A percentile compares a stretch with the other conserved stretches of the same genome.
phyloP scores from a whole-genome alignment of 2,113 vertebrate species.

The Ascaphus truei region DNA sequence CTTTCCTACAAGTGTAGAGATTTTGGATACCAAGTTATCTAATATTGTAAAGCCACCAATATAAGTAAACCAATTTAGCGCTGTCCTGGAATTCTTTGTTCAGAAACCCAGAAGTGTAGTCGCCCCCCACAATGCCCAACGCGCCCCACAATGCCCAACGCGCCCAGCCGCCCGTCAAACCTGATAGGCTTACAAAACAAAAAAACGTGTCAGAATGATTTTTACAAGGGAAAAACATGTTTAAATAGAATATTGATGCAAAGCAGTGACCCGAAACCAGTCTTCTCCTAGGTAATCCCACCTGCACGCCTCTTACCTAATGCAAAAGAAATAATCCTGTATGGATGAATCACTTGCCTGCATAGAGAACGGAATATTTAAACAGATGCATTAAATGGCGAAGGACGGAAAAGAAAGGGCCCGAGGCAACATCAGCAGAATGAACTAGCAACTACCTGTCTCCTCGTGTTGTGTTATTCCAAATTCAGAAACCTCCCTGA shows the following conservation, averaged over 20 bases:
- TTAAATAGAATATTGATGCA: constrained; percentile 7
- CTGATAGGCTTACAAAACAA: too few relatives aligned
- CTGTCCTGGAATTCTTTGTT: too few relatives aligned
- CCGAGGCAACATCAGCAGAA: constrained; percentile 23
- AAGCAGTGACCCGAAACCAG: constrained; percentile 1
- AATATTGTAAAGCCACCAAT: too few relatives aligned
- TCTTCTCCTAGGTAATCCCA: constrained; percentile 8
- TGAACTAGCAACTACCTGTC: constrained; percentile 40
- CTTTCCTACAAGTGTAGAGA: too few relatives aligned
- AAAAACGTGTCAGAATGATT: constrained; percentile 16
- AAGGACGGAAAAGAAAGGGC: constrained; percentile 11
- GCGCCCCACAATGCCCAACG: too few relatives aligned
- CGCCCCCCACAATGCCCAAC: too few relatives aligned
- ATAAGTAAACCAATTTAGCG: too few relatives aligned
- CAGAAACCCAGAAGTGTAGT: too few relatives aligned
- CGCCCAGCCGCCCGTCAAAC: too few relatives aligned
- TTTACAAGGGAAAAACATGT: background rate
- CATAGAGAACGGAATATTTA: constrained; percentile 37
- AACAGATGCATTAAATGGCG: constrained; percentile 24
- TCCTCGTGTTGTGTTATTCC: constrained; percentile 35
- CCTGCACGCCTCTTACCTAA: constrained; percentile 25
- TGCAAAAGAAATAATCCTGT: constrained; percentile 24
- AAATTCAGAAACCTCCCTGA: constrained; percentile 44
- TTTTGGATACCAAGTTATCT: too few relatives aligned
- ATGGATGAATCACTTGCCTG: constrained; percentile 38